Evolutionary conservation across 1,140 invertebrate species (phyloP).

Genomic region (Paracyclopina nana): DNA sequence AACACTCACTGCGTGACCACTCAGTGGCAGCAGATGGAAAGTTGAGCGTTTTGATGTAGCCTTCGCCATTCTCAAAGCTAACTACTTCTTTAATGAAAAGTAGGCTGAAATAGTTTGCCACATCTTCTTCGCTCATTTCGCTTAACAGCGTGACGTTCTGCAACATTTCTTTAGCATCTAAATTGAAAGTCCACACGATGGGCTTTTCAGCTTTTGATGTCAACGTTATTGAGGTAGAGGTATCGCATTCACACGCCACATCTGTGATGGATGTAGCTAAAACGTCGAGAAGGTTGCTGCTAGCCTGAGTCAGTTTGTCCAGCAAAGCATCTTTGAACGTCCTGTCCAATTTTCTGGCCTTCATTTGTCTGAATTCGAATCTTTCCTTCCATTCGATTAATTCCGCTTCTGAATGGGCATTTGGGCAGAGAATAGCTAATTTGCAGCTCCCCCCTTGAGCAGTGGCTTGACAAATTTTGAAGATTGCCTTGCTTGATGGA

Average conservation of each 20-base stretch:
- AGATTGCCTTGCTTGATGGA: constrained; percentile 27
- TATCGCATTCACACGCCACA: too few species aligned
- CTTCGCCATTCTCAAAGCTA: too few species aligned
- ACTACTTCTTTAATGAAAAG: too few species aligned
- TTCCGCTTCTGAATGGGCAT: constrained; percentile 49
- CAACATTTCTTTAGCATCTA: constrained; percentile 24
- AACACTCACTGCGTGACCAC: too few species aligned
- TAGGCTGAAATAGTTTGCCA: too few species aligned
- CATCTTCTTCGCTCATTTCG: too few species aligned
- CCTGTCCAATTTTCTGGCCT: constrained; percentile 20
- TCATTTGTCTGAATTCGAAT: constrained; percentile 38
- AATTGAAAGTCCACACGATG: constrained; percentile 10
- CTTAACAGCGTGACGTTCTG: constrained; percentile 44
- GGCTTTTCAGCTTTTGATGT: background rate
- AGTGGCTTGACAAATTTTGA: constrained; percentile 36
- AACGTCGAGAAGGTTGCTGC: background rate
- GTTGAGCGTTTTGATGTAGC: too few species aligned
- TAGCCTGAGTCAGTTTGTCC: constrained; percentile 22
- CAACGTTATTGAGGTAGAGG: too few species aligned
- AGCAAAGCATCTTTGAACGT: constrained; percentile 1
- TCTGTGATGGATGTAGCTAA: too few species aligned
- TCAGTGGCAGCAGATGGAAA: too few species aligned
- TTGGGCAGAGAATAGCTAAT: constrained; percentile 47
- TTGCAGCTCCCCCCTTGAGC: constrained; percentile 35
- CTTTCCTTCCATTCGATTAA: constrained; percentile 50